phyloP scores from a whole-genome alignment of 2,797 vertebrate genomes.

The Triplophysa yarkandensis region DNA sequence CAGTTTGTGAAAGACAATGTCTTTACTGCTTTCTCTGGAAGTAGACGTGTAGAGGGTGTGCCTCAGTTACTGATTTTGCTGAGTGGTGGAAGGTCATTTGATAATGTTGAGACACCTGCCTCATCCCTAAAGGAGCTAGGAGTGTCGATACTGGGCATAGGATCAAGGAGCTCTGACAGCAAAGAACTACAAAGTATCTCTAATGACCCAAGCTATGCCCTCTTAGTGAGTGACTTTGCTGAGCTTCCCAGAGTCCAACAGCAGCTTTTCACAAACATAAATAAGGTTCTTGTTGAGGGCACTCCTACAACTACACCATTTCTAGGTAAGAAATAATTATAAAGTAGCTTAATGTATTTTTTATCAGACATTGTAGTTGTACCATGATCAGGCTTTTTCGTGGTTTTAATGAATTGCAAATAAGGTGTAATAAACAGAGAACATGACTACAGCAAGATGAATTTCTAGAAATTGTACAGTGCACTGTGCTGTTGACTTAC shows the following conservation, averaged over 20 bases:
- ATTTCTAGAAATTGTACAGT: too few species aligned
- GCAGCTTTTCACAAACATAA: too few species aligned
- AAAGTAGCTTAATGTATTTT: too few species aligned
- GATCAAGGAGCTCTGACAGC: slow-evolving; percentile 59
- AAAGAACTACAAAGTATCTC: slow-evolving; percentile 62
- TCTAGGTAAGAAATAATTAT: too few species aligned
- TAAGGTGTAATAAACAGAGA: too few species aligned
- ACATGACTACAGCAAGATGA: too few species aligned
- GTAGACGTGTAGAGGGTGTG: slow-evolving; percentile 61
- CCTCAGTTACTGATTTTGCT: slow-evolving; percentile 64
- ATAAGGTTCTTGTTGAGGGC: too few species aligned
- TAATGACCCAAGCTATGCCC: slow-evolving; percentile 36
- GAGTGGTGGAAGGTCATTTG: slow-evolving; percentile 77
- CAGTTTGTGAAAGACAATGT: slow-evolving; percentile 62
- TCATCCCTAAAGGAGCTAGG: slow-evolving; percentile 58
- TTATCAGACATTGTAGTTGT: too few species aligned
- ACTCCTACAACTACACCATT: too few species aligned
- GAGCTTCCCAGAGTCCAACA: slow-evolving; percentile 56
- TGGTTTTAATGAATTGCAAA: too few species aligned
- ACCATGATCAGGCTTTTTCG: too few species aligned
- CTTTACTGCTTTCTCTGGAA: slow-evolving; percentile 62
- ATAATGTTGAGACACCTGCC: slow-evolving; percentile 39
- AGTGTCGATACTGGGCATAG: slow-evolving; percentile 60
- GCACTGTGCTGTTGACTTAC: too few species aligned
- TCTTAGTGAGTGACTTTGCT: slow-evolving; percentile 54